Base-by-base conservation (phyloP, 2,797 vertebrate genomes). In the Megalops cyprinoides region DNA sequence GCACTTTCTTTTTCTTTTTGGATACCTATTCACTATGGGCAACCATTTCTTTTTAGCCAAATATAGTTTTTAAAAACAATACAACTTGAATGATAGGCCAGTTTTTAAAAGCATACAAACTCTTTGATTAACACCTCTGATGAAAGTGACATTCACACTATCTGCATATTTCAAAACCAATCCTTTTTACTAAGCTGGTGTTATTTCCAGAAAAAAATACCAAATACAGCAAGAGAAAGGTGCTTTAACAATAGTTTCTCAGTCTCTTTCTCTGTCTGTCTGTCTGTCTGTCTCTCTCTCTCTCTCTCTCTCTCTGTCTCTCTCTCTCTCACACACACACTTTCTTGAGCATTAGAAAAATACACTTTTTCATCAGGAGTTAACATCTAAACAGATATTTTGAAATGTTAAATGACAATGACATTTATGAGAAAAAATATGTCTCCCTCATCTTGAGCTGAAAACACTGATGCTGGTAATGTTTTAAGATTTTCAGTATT, bases 151-250 rank as follows among this genome's bases (percentile, higher is more conserved):
- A 23, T 42, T 42, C 67, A 42, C 20, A 7, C 6, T 44, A 8
- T 23, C 37, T 71, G 20, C 20, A n/a, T 67, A n/a, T 71, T 42
- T 39, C 14, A 71, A 71, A 71, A 71, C 7, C 12, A 34, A 31
- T 37, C 60, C 31, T 4, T 28, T 18, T 9, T 65, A 37, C 31
- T 34, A n/a, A 7, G 0, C 4, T 28, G 8, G 14, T 5, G 3
- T 37, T 28, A 4, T 34, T 67, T 67, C 14, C 8, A 9, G 3
- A 4, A 20, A 37, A 39, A 67, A 39, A 37, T 91, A 89, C 90
- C 87, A 90, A 91, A 90, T 90, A 82, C 87, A 76, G 89, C 91
- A 87, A 89, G 91, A 91, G 86, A 88, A 91, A 91, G 88, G 86
- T 87, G 84, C 75, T 55, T 89, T 85, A 84, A 76, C 83, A 76